Percentiles rank a stretch among this genome's conserved stretches.
phyloP scores from a whole-genome alignment of 2,888 invertebrate genomes.

The Dendrolimus houi region DNA sequence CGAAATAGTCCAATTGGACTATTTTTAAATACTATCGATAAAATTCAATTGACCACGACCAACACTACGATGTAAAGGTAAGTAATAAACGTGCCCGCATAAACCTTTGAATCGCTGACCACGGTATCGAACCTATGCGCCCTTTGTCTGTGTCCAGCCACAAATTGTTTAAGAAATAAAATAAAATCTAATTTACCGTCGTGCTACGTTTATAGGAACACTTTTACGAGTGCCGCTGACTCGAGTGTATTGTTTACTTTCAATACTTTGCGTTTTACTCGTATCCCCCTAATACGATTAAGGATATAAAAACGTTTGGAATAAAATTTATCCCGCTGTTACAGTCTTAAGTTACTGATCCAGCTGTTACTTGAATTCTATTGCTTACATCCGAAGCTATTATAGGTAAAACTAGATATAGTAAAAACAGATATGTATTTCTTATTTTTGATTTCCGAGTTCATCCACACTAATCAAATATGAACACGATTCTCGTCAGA shows the following conservation, averaged over 20 bases:
- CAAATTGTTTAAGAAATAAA: slow-evolving; percentile 75
- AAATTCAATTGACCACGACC: slow-evolving; percentile 14
- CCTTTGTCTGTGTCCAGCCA: slow-evolving; percentile 66
- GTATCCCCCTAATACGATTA: slow-evolving; percentile 37
- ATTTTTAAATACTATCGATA: slow-evolving; percentile 16
- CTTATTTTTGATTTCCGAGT: too few species aligned
- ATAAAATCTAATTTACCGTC: slow-evolving; percentile 73
- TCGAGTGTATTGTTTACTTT: slow-evolving; percentile 54
- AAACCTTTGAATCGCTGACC: slow-evolving; percentile 75
- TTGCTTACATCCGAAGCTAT: neutral
- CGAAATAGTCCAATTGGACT: too few species aligned
- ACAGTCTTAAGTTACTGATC: slow-evolving; percentile 1
- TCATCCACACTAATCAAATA: too few species aligned
- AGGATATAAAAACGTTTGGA: slow-evolving; percentile 28
- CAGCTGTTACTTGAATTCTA: slow-evolving; percentile 3
- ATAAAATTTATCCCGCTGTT: slow-evolving; percentile 23
- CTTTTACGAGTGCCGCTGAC: slow-evolving; percentile 60
- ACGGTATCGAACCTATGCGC: slow-evolving; percentile 62
- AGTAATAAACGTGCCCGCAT: slow-evolving; percentile 72
- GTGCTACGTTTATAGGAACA: slow-evolving; percentile 65
- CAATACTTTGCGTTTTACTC: slow-evolving; percentile 51
- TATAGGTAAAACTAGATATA: too few species aligned
- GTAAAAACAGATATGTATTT: too few species aligned
- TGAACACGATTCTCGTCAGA: too few species aligned
- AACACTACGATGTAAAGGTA: slow-evolving; percentile 45